Conservation (phyloP, 2,888 invertebrate genomes). For the Tenodera sinensis region DNA sequence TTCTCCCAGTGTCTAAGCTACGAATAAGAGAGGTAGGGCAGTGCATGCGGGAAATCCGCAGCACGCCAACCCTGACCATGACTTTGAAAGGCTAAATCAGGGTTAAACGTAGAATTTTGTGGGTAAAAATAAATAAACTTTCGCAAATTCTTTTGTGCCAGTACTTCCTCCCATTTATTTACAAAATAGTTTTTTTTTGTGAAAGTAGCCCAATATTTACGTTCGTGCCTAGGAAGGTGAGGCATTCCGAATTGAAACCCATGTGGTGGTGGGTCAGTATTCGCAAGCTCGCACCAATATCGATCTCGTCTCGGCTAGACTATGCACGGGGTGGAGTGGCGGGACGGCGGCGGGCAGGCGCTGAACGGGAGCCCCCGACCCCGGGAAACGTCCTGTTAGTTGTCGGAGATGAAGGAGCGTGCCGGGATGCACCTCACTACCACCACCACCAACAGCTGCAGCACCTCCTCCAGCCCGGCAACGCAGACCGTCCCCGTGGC, state of each 20-base stretch:
- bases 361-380: conserved; percentile 1
- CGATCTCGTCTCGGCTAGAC: background rate
- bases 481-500: background rate
- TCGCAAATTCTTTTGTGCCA: no score
- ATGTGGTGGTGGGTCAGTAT: background rate
- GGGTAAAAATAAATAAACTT: no score
- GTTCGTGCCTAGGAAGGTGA: background rate
- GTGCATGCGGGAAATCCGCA: no score
- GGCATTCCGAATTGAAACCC: background rate
- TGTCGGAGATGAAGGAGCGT: conserved; percentile 28
- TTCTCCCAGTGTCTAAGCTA: no score
- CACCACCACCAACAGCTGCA: background rate
- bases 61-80: no score
- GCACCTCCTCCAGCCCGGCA: conserved; percentile 9
- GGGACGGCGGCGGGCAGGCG: conserved; percentile 11
- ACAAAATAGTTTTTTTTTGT: no score
- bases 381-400: conserved; percentile 21
- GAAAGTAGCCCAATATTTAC: no score
- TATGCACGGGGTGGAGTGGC: background rate
- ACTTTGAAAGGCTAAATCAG: no score
- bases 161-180: no score
- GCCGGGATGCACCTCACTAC: conserved; percentile 8
- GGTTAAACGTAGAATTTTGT: no score
- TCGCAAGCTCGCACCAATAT: background rate
- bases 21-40: no score